These are phyloP conservation scores for Sceloporus tristichus DNA, from an alignment of 2,113 vertebrate genomes.

Conservation along the genomic window DNA sequence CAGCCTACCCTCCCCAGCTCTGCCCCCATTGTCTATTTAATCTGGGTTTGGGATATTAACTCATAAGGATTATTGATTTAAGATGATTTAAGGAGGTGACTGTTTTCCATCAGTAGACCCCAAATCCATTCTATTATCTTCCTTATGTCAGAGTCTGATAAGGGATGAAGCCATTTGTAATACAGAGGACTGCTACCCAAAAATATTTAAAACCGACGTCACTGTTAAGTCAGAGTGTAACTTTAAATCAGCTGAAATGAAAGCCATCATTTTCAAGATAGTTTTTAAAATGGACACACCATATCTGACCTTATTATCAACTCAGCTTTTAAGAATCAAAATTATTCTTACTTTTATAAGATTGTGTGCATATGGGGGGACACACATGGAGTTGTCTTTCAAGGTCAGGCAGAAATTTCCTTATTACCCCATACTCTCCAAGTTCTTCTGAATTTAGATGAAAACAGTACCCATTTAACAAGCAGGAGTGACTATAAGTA, in stretches of 20 bases:
- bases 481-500: not conserved
- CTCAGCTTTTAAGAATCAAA: slow-evolving; percentile 45
- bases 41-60: slow-evolving; percentile 58
- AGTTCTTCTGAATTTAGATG: not conserved
- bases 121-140: slow-evolving; percentile 75
- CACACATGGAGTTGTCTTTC: slow-evolving; percentile 31
- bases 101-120: slow-evolving; percentile 74
- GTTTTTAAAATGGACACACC: slow-evolving; percentile 64
- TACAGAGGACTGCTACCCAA: slow-evolving; percentile 62
- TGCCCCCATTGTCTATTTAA: slow-evolving; percentile 15
- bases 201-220: slow-evolving; percentile 68
- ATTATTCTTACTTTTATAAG: not conserved
- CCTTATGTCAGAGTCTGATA: slow-evolving; percentile 73
- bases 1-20: slow-evolving; percentile 36
- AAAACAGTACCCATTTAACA: not conserved
- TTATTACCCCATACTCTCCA: slow-evolving; percentile 19
- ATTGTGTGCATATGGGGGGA: slow-evolving; percentile 13
- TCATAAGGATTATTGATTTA: slow-evolving; percentile 61
- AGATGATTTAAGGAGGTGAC: slow-evolving; percentile 65
- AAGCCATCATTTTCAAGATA: slow-evolving; percentile 61
- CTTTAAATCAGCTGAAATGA: slow-evolving; percentile 67
- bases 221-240: slow-evolving; percentile 56
- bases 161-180: slow-evolving; percentile 74
- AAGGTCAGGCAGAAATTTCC: slow-evolving; percentile 22
- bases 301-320: slow-evolving; percentile 49